These are phyloP conservation scores for Dasyprocta punctata DNA, from an alignment of 2,113 vertebrate genomes.

Conservation along the genomic window DNA sequence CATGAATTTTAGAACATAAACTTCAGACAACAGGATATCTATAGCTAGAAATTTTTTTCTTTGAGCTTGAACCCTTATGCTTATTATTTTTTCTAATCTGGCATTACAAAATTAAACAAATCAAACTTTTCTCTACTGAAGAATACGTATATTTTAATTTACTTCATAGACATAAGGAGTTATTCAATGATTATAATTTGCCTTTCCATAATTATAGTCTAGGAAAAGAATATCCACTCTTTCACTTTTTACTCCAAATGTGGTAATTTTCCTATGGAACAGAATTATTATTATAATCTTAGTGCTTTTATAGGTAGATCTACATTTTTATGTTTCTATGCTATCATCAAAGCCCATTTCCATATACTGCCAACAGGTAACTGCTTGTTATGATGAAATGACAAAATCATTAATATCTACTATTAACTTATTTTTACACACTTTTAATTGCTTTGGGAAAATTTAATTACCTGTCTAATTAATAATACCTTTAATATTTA, in stretches of 20 bases:
- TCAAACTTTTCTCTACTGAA: not conserved
- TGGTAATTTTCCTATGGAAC: not conserved
- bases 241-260: not conserved
- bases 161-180: not conserved
- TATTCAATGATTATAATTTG: not conserved
- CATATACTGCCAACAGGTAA: not conserved
- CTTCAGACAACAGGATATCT: not conserved
- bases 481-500: not conserved
- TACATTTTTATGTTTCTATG: not conserved
- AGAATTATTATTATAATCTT: not conserved
- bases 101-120: not conserved
- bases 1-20: not conserved
- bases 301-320: not conserved
- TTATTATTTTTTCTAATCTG: not conserved
- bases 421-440: not conserved
- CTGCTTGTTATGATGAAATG: not conserved
- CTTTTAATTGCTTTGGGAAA: not conserved
- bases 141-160: not conserved
- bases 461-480: not conserved
- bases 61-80: not conserved
- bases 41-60: not conserved
- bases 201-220: constrained; percentile 17
- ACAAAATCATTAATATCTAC: not conserved
- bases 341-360: not conserved
- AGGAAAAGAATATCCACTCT: not conserved